Percentiles rank a stretch among this genome's conserved stretches.
These are phyloP conservation scores for Phoenicopterus ruber DNA, from an alignment of 2,113 vertebrate genomes.

Conservation along the genomic window DNA sequence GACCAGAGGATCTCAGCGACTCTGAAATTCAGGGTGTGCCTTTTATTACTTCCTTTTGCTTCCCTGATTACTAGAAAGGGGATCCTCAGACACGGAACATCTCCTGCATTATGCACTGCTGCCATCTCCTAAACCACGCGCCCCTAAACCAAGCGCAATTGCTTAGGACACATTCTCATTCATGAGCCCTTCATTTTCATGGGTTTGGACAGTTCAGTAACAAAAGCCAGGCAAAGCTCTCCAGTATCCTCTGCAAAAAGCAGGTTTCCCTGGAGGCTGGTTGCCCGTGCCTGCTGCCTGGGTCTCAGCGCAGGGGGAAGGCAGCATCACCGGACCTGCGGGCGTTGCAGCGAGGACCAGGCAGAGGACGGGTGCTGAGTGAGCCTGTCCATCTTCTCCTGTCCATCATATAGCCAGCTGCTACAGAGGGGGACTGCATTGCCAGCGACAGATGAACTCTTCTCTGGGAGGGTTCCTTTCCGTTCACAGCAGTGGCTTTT, in stretches of 20 bases:
- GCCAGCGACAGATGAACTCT: background rate
- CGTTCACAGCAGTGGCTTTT: background rate
- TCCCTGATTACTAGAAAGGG: background rate
- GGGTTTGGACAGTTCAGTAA: background rate
- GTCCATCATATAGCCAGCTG: background rate
- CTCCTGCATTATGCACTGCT: background rate
- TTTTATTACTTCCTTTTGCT: background rate
- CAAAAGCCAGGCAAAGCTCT: background rate
- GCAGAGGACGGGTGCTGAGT: background rate
- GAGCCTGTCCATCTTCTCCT: background rate
- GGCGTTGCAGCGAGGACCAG: background rate
- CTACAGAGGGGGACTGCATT: background rate
- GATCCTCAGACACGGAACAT: background rate
- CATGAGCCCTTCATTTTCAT: background rate
- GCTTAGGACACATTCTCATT: background rate
- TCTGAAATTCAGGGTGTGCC: background rate
- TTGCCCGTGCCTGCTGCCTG: background rate
- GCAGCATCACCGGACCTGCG: background rate
- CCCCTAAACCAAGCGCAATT: background rate
- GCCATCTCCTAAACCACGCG: background rate
- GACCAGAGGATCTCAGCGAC: background rate
- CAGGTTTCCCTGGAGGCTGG: background rate
- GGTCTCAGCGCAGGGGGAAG: background rate
- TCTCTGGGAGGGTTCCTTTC: background rate
- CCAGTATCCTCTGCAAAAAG: background rate